A percentile compares a stretch with the other conserved stretches of the same genome.
These are phyloP conservation scores for Ceratotherium simum DNA, from an alignment of 2,113 vertebrate genomes.

Conservation along the genomic window DNA sequence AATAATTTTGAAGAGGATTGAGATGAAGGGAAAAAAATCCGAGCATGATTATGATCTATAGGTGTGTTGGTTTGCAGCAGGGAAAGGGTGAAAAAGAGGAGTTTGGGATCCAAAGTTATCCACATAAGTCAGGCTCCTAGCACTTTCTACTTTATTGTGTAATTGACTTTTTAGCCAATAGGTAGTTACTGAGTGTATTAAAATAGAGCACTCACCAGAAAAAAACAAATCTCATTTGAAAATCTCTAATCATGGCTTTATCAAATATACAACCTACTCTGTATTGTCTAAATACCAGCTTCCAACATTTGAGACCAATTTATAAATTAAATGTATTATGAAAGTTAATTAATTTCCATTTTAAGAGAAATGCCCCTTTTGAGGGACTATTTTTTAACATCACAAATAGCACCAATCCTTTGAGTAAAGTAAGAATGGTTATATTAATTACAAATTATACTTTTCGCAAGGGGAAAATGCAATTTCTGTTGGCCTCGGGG, in stretches of 20 bases:
- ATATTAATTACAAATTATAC: conserved; percentile 56
- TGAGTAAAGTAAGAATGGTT: conserved; percentile 56
- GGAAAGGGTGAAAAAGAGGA: conserved; percentile 15
- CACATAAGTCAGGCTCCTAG: background rate
- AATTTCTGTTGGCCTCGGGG: background rate
- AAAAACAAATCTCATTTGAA: conserved; percentile 38
- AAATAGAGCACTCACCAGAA: background rate
- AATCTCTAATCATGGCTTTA: conserved; percentile 42
- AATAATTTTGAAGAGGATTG: conserved; percentile 19
- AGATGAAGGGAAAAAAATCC: background rate
- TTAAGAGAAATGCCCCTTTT: conserved; percentile 33
- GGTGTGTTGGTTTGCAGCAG: background rate
- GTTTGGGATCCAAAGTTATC: background rate
- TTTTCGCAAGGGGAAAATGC: conserved; percentile 19
- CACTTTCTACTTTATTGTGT: conserved; percentile 17
- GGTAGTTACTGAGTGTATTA: background rate
- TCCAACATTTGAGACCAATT: conserved; percentile 45
- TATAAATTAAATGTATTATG: conserved; percentile 45
- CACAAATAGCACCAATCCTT: conserved; percentile 34
- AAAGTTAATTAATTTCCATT: conserved; percentile 39
- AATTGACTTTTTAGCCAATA: conserved; percentile 37
- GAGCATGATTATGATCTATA: background rate
- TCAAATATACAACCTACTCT: background rate
- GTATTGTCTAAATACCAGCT: background rate
- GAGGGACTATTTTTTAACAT: conserved; percentile 36